Percentiles rank a stretch among this genome's conserved stretches.
Conservation (phyloP, 2,797 vertebrate genomes). For the Acanthurus leucopareius region DNA sequence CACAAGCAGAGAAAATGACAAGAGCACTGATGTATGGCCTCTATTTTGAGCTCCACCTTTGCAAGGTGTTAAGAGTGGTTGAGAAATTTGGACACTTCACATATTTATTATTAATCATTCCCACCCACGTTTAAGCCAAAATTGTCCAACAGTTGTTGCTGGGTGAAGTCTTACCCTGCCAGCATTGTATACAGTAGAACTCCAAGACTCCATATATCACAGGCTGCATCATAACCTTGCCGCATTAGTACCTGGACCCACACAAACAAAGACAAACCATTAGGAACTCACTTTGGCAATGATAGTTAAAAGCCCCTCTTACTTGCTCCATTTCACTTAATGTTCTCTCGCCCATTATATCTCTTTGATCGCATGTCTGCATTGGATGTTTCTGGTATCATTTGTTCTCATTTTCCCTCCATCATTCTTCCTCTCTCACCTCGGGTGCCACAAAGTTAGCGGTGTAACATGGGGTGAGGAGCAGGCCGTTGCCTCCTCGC, state of each 20-base stretch:
- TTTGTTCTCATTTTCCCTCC: not conserved
- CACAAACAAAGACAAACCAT: constrained; percentile 26
- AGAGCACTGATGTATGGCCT: not conserved
- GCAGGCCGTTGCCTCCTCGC: constrained; percentile 94
- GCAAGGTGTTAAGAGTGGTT: not conserved
- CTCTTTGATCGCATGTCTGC: not conserved
- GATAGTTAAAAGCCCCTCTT: not conserved
- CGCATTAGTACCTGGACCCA: constrained; percentile 93
- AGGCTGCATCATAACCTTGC: constrained; percentile 97
- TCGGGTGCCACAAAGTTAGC: constrained; percentile 99
- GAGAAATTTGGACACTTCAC: not conserved
- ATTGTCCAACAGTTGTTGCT: not conserved
- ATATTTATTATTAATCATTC: constrained; percentile 3
- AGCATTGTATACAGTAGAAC: constrained; percentile 98
- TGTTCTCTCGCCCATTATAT: not conserved
- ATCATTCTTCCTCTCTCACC: constrained; percentile 80
- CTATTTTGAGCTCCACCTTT: constrained; percentile 1
- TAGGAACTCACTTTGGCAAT: not conserved
- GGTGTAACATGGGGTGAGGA: constrained; percentile 97
- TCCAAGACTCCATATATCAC: constrained; percentile 99
- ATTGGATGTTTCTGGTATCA: not conserved
- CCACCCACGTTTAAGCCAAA: not conserved
- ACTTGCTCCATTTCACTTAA: not conserved
- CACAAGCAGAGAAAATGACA: not conserved
- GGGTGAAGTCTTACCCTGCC: constrained; percentile 90